Conservation (phyloP, 2,113 vertebrate species). For the Ailurus styani region DNA sequence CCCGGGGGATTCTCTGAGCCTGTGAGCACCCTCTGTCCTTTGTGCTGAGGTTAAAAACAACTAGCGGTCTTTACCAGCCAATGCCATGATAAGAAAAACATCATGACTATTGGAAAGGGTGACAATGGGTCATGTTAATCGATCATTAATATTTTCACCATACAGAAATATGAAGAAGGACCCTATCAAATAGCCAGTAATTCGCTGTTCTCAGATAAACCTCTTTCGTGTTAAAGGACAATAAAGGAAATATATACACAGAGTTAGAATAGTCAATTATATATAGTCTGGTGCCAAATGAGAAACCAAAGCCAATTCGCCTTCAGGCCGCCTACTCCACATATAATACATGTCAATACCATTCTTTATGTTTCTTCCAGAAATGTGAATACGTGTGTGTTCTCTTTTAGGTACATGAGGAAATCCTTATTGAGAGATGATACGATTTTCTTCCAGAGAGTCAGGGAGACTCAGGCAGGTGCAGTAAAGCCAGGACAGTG, state of each 20-base stretch:
- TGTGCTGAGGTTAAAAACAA: not conserved
- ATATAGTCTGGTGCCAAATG: not conserved
- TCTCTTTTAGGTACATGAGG: not conserved
- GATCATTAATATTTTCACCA: not conserved
- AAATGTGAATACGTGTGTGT: fast-evolving
- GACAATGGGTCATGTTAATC: not conserved
- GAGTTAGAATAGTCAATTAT: not conserved
- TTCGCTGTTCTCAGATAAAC: not conserved
- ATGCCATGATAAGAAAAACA: no score
- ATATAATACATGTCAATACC: fast-evolving
- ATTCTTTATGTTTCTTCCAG: not conserved
- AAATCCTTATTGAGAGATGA: not conserved
- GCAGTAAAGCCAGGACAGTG: not conserved
- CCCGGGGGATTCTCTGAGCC: fast-evolving
- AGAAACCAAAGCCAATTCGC: not conserved
- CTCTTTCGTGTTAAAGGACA: not conserved
- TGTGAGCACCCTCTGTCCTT: no score
- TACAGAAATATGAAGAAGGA: not conserved
- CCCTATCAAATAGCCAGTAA: not conserved
- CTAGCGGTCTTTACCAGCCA: not conserved
- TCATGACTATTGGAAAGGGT: not conserved
- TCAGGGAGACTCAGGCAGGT: not conserved
- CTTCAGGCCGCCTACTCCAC: not conserved
- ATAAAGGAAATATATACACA: not conserved
- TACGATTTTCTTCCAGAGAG: not conserved